These are phyloP conservation scores for Polypedilum pembai DNA, from an alignment of 1,140 invertebrate genomes.

Conservation along the genomic window DNA sequence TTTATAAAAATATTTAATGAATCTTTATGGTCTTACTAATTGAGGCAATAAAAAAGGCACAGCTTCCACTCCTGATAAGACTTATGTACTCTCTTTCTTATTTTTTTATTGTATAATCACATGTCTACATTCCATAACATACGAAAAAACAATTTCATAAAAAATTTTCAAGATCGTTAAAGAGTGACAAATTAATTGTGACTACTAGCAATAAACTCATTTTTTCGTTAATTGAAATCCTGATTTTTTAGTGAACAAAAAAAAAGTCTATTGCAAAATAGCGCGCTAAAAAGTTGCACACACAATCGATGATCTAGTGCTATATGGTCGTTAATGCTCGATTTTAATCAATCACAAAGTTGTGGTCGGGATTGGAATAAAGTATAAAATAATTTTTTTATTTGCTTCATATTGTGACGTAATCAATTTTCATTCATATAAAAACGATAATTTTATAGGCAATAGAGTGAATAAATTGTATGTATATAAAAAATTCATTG, in stretches of 20 bases:
- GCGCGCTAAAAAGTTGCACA: too few species aligned
- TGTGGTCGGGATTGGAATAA: not conserved
- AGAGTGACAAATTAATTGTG: slow-evolving; percentile 9
- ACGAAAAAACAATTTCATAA: not conserved
- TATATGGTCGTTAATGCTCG: too few species aligned
- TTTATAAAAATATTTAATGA: too few species aligned
- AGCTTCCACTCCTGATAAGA: too few species aligned
- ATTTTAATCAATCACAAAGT: not conserved
- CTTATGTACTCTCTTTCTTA: too few species aligned
- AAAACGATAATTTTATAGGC: not conserved
- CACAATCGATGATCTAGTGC: too few species aligned
- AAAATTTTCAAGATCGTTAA: slow-evolving; percentile 8
- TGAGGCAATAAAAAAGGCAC: too few species aligned
- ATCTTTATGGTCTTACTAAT: too few species aligned
- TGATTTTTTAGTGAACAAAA: not conserved
- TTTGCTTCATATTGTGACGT: not conserved
- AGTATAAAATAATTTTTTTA: slow-evolving; percentile 13
- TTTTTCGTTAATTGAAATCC: not conserved
- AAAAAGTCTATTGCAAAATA: not conserved
- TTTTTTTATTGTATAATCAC: too few species aligned
- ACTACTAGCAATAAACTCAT: not conserved
- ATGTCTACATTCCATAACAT: too few species aligned
- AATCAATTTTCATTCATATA: slow-evolving; percentile 14
- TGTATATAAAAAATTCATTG: too few species aligned
- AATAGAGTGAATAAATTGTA: too few species aligned